Percentiles rank a stretch among this genome's conserved stretches.
These are phyloP conservation scores for Pandion haliaetus DNA, from an alignment of 2,113 vertebrate species.

Conservation along the genomic window DNA sequence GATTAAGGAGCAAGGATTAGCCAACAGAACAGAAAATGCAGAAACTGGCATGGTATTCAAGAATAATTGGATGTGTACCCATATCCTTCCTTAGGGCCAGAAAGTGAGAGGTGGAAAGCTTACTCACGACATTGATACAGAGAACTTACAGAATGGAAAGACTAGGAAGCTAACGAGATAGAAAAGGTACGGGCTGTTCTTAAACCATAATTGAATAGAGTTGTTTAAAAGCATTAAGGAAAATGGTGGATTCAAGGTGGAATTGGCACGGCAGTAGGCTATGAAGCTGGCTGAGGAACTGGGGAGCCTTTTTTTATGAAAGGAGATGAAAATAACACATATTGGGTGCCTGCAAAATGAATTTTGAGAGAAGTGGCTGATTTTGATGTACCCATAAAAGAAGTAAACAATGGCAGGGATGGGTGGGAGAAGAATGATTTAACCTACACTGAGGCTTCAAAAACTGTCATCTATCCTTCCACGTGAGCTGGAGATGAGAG, in stretches of 20 bases:
- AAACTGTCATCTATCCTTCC: neutral
- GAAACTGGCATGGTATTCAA: neutral
- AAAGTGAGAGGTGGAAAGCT: neutral
- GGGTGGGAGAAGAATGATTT: neutral
- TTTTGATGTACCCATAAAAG: neutral
- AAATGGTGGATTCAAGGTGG: neutral
- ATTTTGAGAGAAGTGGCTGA: neutral
- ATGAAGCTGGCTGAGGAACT: neutral
- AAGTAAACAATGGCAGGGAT: neutral
- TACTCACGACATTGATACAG: neutral
- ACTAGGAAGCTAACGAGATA: neutral
- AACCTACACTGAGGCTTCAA: neutral
- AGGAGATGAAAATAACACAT: neutral
- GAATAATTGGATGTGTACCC: neutral
- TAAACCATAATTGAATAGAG: neutral
- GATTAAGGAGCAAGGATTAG: neutral
- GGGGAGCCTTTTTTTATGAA: neutral
- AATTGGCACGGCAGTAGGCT: neutral
- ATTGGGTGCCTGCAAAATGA: neutral
- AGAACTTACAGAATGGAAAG: neutral
- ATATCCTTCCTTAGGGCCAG: neutral
- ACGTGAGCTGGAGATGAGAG: neutral
- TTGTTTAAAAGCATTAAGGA: neutral
- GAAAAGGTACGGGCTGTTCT: neutral
- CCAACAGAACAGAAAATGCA: neutral